Evolutionary conservation across 2,888 invertebrate genomes (phyloP), one percentile per base, ranked within the genome.

Genomic region (Agelastica alni): DNA sequence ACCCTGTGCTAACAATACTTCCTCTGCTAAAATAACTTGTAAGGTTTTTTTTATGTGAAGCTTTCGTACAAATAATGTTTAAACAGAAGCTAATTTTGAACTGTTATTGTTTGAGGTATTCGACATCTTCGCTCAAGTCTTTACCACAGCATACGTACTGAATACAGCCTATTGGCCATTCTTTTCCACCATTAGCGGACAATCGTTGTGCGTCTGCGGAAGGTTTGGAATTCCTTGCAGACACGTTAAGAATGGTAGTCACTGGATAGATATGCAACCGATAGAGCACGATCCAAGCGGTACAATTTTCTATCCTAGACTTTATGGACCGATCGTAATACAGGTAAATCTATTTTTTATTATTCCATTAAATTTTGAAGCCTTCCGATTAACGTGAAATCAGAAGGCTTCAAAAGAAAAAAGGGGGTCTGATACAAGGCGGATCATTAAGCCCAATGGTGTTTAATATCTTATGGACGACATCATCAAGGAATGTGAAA

Each of bases 121-220:
- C 18, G 69, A 68, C 28, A 46, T 70, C 3, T 63, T 70, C 18
- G 57, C 66, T 31, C 68, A 67, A 56, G 61, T 63, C 9, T 45
- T 70, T 9, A 64, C 66, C 4, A 66, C 69, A 5, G 69, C 66
- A 4, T 67, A 64, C 39, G 60, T 69, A 1, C 45, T 69, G 12
- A 65, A 66, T 30, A 70, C 69, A 1, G 66, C 65, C 1, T 70
- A 68, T 37, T 70, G 70, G 70, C 60, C 66, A 5, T 67, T 65
- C 14, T 70, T 62, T 42, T 60, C 64, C 14, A 55, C 61, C 5
- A 22, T 56, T 1, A 60, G 56, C 18, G 62, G 57, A 3, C 60
- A 65, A 31, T 44, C 59, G 10, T 37, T 70, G 9, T 70, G 70
- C 42, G 46, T 66, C 48, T 70, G 70, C 45, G 61, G 59, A 3